phyloP scores from a whole-genome alignment of 2,113 vertebrate genomes.

The Peromyscus polionotus region DNA sequence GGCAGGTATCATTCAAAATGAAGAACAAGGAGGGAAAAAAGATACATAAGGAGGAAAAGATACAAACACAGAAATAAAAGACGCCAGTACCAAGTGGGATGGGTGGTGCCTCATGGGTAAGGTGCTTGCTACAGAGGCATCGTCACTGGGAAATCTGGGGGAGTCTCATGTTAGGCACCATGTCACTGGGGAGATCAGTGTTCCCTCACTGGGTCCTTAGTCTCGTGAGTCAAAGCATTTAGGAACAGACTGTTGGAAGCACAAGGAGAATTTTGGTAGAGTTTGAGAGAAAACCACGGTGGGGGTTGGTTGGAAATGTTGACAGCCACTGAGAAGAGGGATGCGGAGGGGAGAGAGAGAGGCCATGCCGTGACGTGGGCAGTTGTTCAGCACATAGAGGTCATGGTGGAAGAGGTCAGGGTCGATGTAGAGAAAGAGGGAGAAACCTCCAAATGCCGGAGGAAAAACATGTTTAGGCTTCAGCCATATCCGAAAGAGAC shows the following conservation, averaged over 20 bases:
- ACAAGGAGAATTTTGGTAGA: neutral
- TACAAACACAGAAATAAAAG: neutral
- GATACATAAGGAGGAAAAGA: too few species aligned
- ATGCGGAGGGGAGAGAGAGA: fast-evolving
- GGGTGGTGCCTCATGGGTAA: neutral
- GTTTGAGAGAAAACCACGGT: neutral
- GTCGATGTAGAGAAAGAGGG: neutral
- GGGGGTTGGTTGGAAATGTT: neutral
- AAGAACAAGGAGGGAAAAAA: neutral
- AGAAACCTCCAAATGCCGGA: neutral
- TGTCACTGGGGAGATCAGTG: too few species aligned
- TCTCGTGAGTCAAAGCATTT: neutral
- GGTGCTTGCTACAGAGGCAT: neutral
- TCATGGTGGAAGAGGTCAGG: neutral
- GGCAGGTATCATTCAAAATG: neutral
- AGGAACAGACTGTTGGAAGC: neutral
- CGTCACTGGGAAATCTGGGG: neutral
- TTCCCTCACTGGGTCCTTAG: too few species aligned
- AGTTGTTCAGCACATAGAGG: fast-evolving
- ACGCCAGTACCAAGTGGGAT: neutral
- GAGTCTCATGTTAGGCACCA: neutral
- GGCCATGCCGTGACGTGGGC: neutral
- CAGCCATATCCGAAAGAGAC: neutral
- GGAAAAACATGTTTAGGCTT: neutral
- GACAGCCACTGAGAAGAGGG: neutral